Evolutionary conservation across 2,888 invertebrate species (phyloP), one percentile per base, ranked within the genome.

Genomic region (Heliconius erato): DNA sequence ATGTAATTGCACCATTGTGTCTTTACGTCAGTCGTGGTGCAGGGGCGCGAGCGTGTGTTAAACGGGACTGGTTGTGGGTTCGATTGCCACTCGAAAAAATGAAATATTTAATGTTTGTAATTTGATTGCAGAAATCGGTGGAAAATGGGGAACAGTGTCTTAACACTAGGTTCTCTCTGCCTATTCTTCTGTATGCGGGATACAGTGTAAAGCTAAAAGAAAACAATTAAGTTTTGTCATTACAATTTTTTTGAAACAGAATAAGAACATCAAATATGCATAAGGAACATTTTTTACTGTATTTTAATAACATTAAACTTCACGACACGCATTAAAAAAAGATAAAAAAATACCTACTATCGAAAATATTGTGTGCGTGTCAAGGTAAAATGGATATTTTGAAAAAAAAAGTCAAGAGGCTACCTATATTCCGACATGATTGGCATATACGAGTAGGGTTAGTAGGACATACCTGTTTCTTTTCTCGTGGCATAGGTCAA

Each of bases 391-490:
- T 76, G n/a, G 76, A 40, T 16, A 26, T 26, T 59, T 76, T 35
- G n/a, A 26, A 76, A 76, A 71, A 40, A 72, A 63, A 35, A 49
- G 40, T 44, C n/a, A 23, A 35, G 40, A 76, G n/a, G 63, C 23
- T 67, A 35, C 69, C 68, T 54, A 79, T 79, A 65, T 79, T 59
- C 69, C 28, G 26, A 26, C 23, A 80, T 92, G 92, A 92, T 91
- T 87, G 87, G 87, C 89, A 91, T 91, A 91, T 89, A 88, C 86
- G 83, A 90, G 87, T 88, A 87, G 89, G 90, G 88, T 89, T 88
- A 84, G 84, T 88, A 82, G 83, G 74, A 83, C 87, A 87, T 49
- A 83, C 78, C 79, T 82, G 82, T 83, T 79, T 79, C 79, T 83
- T 80, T 82, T 82, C 77, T 59, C 54, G 59, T 79, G 76, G 35